Base-by-base conservation (phyloP, 2,113 vertebrate species). In the Cephalopterus ornatus region DNA sequence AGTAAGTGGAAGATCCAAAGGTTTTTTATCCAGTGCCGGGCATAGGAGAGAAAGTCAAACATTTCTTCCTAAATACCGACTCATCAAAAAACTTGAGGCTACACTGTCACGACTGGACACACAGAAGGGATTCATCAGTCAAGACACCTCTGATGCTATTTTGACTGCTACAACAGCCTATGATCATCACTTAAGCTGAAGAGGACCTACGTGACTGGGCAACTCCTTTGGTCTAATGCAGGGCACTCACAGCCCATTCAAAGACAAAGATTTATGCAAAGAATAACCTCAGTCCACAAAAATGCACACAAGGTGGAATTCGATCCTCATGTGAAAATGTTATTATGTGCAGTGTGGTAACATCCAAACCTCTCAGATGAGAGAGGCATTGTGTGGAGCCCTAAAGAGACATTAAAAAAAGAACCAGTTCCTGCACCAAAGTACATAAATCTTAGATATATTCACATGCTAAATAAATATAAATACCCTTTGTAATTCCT, bases 271-370 rank as follows among this genome's bases (percentile, higher is more conserved):
- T 79, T 93, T 61, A 16, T 39, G 63, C 44, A 32, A 14, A 73
- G 56, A 83, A 82, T 56, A 62, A 92, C 27, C 62, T 66, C 30
- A 3, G 41, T 2, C 67, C 76, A 61, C 58, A 73, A 79, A 88
- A 94, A 77, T 0, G 37, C 78, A 75, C 67, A 52, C 24, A n/a
- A 74, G 63, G 55, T 88, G 88, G 75, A 96, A 97, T 92, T 74
- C 0, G 9, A 96, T 86, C 88, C 68, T 74, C 93, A 76, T 81
- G 90, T 61, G 95, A 96, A 95, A 91, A 63, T 1, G 21, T 50
- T 58, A 32, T 18, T 84, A 17, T 1, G 5, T 20, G 52, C 68
- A 75, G 11, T 1, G 27, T 27, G 79, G 79, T 26, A n/a, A 77
- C 82, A 63, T 41, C 59, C 71, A 63, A 21, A n/a, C 24, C 72